phyloP scores from a whole-genome alignment of 2,797 vertebrate species.

The Rousettus madagascariensis region DNA sequence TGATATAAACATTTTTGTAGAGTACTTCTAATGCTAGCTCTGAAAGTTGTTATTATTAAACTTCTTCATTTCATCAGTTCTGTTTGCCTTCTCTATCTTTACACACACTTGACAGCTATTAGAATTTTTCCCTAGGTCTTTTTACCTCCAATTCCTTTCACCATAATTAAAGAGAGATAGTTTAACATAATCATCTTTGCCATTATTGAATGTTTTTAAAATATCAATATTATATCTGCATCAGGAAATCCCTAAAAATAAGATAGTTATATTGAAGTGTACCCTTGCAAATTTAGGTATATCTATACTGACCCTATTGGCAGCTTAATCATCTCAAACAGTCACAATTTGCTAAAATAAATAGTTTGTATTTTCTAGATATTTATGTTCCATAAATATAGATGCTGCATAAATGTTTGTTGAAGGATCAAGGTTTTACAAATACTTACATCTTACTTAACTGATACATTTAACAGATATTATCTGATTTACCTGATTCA shows the following conservation, averaged over 20 bases:
- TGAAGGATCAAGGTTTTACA: conserved; percentile 2
- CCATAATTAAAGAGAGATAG: background rate
- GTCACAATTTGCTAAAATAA: background rate
- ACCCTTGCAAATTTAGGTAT: background rate
- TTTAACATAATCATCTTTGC: background rate
- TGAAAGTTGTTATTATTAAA: background rate
- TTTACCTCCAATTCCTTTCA: background rate
- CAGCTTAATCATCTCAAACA: background rate
- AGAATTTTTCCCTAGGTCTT: background rate
- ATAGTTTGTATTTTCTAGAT: background rate
- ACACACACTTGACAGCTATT: background rate
- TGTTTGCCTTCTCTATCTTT: background rate
- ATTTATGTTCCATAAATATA: background rate
- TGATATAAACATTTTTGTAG: background rate
- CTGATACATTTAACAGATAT: background rate
- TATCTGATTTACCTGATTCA: conserved; percentile 18
- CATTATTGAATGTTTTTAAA: conserved; percentile 32
- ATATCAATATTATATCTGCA: background rate
- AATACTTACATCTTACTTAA: conserved; percentile 7
- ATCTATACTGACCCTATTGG: background rate
- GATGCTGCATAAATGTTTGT: background rate
- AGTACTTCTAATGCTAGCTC: background rate
- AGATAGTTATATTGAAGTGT: conserved; percentile 1
- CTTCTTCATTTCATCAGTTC: background rate
- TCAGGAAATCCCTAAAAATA: conserved; percentile 44